Evolutionary conservation across 2,888 invertebrate genomes (phyloP).

Genomic region (Endomychus coccineus): DNA sequence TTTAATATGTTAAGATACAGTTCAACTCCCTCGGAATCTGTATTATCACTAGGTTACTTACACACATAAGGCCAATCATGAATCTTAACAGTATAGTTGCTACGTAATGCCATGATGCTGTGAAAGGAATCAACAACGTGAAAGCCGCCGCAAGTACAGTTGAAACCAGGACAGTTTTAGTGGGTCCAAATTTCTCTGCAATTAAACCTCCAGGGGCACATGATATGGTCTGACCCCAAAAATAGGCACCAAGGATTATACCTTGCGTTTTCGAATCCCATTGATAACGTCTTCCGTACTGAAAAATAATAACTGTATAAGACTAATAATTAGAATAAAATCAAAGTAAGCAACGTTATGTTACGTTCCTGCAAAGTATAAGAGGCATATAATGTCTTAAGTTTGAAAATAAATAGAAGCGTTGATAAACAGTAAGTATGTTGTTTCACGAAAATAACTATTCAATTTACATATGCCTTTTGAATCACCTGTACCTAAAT

Average conservation of each 20-base stretch:
- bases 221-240: constrained; percentile 62
- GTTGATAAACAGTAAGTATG: no score
- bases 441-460: no score
- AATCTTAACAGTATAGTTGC: constrained; percentile 53
- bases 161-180: constrained; percentile 51
- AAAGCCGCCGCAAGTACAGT: constrained; percentile 48
- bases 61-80: constrained; percentile 55
- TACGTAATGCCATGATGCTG: constrained; percentile 51
- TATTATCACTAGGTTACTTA: constrained; percentile 40
- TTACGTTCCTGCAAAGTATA: not conserved
- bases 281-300: constrained; percentile 47
- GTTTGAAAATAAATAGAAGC: no score
- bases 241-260: constrained; percentile 57
- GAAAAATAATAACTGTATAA: no score
- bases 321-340: not conserved
- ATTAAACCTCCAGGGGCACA: constrained; percentile 58
- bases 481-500: no score
- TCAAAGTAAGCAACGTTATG: not conserved
- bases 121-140: constrained; percentile 54
- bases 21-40: no score
- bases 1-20: no score
- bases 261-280: constrained; percentile 60
- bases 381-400: no score
- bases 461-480: no score
- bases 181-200: constrained; percentile 58